Base-by-base conservation (phyloP, 2,888 invertebrate genomes). In the Parnassius mnemosyne region DNA sequence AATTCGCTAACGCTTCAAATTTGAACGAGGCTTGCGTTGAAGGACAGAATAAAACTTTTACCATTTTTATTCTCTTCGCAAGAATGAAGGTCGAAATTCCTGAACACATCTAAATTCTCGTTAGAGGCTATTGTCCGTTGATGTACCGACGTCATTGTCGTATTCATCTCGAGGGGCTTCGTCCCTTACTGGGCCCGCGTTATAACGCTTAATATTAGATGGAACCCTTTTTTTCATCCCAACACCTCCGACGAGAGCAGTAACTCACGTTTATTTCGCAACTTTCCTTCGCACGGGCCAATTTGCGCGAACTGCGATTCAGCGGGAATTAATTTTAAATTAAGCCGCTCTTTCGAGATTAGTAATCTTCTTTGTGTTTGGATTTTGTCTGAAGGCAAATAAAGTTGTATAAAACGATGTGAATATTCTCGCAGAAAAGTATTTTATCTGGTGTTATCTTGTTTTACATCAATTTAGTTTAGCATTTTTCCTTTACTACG, bases 101-200 rank as follows among this genome's bases (percentile, higher is more conserved):
- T 58, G 62, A 60, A 60, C 66, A 65, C 68, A 69, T 69, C 66
- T 68, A 67, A 66, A 69, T 65, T 63, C 70, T 71, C 71, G 71
- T 71, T 71, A 71, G 67, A 51, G 61, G 63, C 68, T 64, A 68
- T 69, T 69, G 70, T 70, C 70, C 61, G 60, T 50, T 58, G 65
- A 66, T 66, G 62, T 62, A 62, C 57, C 57, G 41, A 47, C 61
- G 62, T 61, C 61, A 61, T 47, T 44, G 61, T 47, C 57, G 62
- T 53, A 57, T 57, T 53, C 53, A 57, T 53, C 62, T 53, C 57
- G 49, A 50, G 59, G 13, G 53, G 7, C 56, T n/a, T 9, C 13
- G 53, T 13, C 50, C 49, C 42, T n/a, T 11, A 9, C 49, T 11
- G n/a, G 20, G 49, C 3, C 34, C 20, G 13, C 53, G 53, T 46